Conservation (phyloP, 2,113 vertebrate genomes). For the Phyllostomus discolor region DNA sequence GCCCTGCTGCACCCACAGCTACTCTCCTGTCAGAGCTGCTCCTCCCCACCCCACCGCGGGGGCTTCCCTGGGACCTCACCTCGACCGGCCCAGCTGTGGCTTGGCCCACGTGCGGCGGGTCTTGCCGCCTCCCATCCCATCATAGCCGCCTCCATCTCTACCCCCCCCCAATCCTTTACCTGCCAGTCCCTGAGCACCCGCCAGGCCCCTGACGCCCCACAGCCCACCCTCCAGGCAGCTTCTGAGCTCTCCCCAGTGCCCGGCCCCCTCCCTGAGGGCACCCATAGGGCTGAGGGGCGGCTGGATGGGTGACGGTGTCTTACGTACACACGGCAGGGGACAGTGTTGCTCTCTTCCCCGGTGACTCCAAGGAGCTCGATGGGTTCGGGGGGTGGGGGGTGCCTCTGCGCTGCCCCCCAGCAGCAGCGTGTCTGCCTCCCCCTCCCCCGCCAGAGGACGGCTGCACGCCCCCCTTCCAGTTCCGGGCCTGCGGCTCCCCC, state of each 20-base stretch:
- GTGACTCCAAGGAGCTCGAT: not conserved
- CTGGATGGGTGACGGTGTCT: not conserved
- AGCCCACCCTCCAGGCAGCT: not conserved
- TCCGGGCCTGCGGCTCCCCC: slow-evolving; percentile 81
- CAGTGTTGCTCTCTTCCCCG: not conserved
- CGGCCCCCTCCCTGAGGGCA: not conserved
- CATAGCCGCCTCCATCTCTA: not conserved
- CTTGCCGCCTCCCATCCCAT: not conserved
- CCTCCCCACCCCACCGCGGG: no score
- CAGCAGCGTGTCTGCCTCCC: not conserved
- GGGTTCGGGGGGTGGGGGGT: not conserved
- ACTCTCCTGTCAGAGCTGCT: not conserved
- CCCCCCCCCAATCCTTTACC: not conserved
- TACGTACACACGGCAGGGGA: no score
- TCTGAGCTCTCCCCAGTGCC: not conserved
- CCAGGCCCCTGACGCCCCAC: not conserved
- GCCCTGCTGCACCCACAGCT: not conserved
- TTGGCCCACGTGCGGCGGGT: not conserved
- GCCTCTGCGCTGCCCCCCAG: no score
- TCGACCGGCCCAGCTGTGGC: not conserved
- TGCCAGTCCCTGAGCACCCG: not conserved
- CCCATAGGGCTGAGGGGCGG: not conserved
- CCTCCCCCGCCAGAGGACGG: slow-evolving; percentile 34
- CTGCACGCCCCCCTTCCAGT: slow-evolving; percentile 81
- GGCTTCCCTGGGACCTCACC: not conserved